Base-by-base conservation (phyloP, 1,140 invertebrate species). In the Patella vulgata region DNA sequence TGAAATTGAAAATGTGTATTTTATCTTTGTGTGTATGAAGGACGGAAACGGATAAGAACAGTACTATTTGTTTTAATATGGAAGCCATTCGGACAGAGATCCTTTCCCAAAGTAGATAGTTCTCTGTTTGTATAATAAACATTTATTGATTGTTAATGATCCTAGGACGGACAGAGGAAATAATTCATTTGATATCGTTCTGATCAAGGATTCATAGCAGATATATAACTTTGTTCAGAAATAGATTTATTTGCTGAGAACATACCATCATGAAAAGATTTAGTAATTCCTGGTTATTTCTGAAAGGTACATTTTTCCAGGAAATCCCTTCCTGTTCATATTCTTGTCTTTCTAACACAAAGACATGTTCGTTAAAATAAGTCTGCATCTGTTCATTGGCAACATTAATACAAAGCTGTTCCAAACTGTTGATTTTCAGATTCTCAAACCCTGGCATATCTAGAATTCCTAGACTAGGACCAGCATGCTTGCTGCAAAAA, bases 251-350 rank as follows among this genome's bases (percentile, higher is more conserved):
- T n/a, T n/a, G n/a, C n/a, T n/a, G n/a, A n/a, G n/a, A n/a, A 40
- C 63, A 42, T 60, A 80, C 80, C 70, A 66, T 62, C n/a, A 82
- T 68, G 21, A 94, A 85, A 88, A 94, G 90, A 71, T 93, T 91
- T n/a, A 94, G 75, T 28, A 94, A 89, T 0, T 91, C 90, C 51
- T 90, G 84, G 75, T 94, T 96, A 73, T 94, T 92, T n/a, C 88
- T 88, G 78, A 92, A 93, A 70, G 91, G 89, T 14, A 94, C 88
- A 31, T 86, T 79, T 89, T 89, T 14, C 91, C 89, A 87, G 46
- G 59, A 60, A 3, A 81, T 67, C 5, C 73, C 69, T 44, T 79
- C 73, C 3, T 31, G 46, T 25, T 74, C 62, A 50, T 74, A 79
- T 27, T 73, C 69, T 39, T 65, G 57, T 28, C 74, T 56, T 48